Base-by-base conservation (phyloP, 2,888 invertebrate genomes). In the Charanyca ferruginea region DNA sequence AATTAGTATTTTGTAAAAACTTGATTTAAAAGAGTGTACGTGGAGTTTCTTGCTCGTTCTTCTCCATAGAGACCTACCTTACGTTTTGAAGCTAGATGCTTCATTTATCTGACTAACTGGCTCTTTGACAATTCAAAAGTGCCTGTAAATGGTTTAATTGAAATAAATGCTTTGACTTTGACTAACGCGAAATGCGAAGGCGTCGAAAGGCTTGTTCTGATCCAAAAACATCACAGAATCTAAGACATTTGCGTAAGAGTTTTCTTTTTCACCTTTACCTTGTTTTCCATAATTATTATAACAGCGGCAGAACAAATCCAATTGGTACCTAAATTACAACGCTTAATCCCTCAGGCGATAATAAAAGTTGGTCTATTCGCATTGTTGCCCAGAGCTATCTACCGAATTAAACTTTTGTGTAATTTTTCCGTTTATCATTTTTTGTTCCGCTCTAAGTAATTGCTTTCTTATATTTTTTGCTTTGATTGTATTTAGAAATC, bases 341-440 rank as follows among this genome's bases (percentile, higher is more conserved):
- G 53, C 61, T 49, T 45, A 51, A 62, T 20, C 58, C 66, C 54
- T 47, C 8, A n/a, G 49, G 53, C 61, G 2, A 51, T 65, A 52
- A 71, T 77, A 66, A 70, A 66, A 79, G 25, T 65, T 71, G 48
- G 5, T 60, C 28, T 44, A 68, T 48, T 47, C 61, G 9, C 47
- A 70, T 66, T 64, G 20, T 64, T 61, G 59, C 54, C 47, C 25
- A 20, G 54, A 64, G 58, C 58, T 42, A 61, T 72, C n/a, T 25
- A 9, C 28, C n/a, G 5, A 69, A 66, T 74, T 52, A 55, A 66
- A 61, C 51, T 58, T 72, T 49, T 32, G 11, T 38, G 18, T 64
- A 48, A 23, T 73, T 67, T 55, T 55, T 28, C 11, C 25, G 23
- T 38, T 67, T 13, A 53, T 23, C 32, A 45, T 70, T 64, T 61